Percentiles rank a stretch among this genome's conserved stretches.
Conservation (phyloP, 2,888 invertebrate species). For the Pheosia gnoma region DNA sequence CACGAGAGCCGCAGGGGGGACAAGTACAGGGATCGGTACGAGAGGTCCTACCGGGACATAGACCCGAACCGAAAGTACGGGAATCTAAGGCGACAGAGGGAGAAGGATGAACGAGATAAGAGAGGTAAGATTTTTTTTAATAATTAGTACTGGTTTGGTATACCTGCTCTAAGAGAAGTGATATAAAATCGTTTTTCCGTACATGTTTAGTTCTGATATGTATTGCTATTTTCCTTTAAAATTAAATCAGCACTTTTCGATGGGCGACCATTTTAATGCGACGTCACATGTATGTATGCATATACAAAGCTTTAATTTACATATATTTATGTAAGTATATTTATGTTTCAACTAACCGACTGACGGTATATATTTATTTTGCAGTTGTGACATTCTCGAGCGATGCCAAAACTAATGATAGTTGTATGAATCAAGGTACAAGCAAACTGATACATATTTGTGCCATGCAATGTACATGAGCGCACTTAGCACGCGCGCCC, state of each 20-base stretch:
- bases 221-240: no score
- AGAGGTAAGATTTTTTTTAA: constrained; percentile 51
- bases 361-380: constrained; percentile 60
- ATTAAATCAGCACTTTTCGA: no score
- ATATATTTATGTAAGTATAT: neutral
- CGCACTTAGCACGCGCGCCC: constrained; percentile 15
- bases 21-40: constrained; percentile 52
- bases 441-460: constrained; percentile 29
- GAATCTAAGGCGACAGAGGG: constrained; percentile 59
- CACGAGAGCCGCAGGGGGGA: constrained; percentile 46
- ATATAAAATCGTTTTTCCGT: no score
- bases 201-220: no score
- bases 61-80: constrained; percentile 66
- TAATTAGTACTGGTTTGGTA: no score
- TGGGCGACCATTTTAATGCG: no score
- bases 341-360: constrained; percentile 35
- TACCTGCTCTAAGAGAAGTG: no score
- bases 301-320: no score
- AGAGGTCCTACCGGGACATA: constrained; percentile 67
- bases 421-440: constrained; percentile 68
- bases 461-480: constrained; percentile 35
- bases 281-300: no score
- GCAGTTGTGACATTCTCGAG: constrained; percentile 78
- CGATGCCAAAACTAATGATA: constrained; percentile 65
- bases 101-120: constrained; percentile 52